Evolutionary conservation across 2,888 invertebrate genomes (phyloP).

Genomic region (Rhagophthalmus giganteus): DNA sequence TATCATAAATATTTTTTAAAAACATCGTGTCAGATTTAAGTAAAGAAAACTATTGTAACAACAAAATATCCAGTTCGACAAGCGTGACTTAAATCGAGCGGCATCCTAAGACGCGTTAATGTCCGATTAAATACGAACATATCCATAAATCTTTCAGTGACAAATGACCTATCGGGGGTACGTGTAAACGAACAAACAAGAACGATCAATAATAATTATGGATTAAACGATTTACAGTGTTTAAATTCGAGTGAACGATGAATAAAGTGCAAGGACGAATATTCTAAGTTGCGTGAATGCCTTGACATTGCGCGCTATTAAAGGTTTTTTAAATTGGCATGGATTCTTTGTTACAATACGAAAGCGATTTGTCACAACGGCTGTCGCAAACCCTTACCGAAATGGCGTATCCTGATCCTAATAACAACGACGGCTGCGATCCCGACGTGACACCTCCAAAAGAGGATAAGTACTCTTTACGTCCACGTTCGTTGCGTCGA

Average conservation of each 20-base stretch:
- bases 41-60: too few species aligned
- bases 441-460: conserved; percentile 34
- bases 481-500: conserved; percentile 66
- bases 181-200: conserved; percentile 10
- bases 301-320: conserved; percentile 13
- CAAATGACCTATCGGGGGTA: conserved; percentile 19
- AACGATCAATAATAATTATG: conserved; percentile 13
- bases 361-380: conserved; percentile 24
- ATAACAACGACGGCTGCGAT: conserved; percentile 50
- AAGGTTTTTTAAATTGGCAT: conserved; percentile 28
- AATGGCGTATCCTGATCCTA: conserved; percentile 48
- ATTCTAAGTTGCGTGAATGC: conserved; percentile 8
- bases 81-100: conserved; percentile 23
- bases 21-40: too few species aligned
- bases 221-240: conserved; percentile 4
- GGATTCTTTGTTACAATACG: conserved; percentile 45
- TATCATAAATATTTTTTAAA: too few species aligned
- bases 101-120: conserved; percentile 18
- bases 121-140: conserved; percentile 16
- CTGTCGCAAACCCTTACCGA: conserved; percentile 28
- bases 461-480: conserved; percentile 68
- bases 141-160: conserved; percentile 15
- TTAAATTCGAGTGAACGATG: conserved; percentile 6
- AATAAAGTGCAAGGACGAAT: conserved; percentile 14
- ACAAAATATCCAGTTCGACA: conserved; percentile 14